Percentiles rank a stretch among this genome's conserved stretches.
phyloP scores from a whole-genome alignment of 2,888 invertebrate genomes.

The Ischnus inquisitorius region DNA sequence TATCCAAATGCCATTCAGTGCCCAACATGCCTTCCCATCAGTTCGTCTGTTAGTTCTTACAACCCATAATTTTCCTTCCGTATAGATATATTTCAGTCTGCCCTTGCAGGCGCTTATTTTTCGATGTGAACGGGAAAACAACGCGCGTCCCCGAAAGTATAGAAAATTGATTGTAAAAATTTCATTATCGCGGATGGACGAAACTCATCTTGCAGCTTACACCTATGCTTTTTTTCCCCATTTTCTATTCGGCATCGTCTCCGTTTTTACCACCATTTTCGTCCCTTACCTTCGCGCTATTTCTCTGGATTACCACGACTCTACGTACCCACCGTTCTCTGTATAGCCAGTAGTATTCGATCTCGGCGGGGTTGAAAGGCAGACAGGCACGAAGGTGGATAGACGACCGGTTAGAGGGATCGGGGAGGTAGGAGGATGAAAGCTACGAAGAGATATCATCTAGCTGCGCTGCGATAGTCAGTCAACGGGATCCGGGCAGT shows the following conservation, averaged over 20 bases:
- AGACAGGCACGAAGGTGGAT: constrained; percentile 15
- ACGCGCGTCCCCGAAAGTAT: neutral
- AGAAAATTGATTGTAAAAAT: constrained; percentile 20
- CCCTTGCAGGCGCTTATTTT: neutral
- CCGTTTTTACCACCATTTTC: neutral
- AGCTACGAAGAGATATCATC: constrained; percentile 72
- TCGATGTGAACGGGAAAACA: neutral
- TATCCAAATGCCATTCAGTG: too few relatives aligned
- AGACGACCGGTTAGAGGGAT: constrained; percentile 42
- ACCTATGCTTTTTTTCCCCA: neutral
- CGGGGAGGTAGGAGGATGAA: constrained; percentile 31
- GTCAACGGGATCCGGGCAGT: constrained; percentile 73
- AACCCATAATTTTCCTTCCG: neutral
- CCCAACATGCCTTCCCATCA: too few relatives aligned
- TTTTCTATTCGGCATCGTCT: neutral
- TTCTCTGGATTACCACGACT: constrained; percentile 27
- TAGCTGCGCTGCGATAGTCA: constrained; percentile 71
- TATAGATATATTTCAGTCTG: neutral
- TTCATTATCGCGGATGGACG: constrained; percentile 1
- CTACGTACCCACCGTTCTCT: constrained; percentile 1
- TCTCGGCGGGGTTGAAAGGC: constrained; percentile 22
- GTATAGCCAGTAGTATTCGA: constrained; percentile 37
- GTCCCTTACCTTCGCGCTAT: constrained; percentile 6
- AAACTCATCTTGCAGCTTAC: neutral
- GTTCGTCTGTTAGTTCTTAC: too few relatives aligned